These are phyloP conservation scores for Falco peregrinus DNA, from an alignment of 2,797 vertebrate genomes.

Conservation along the genomic window DNA sequence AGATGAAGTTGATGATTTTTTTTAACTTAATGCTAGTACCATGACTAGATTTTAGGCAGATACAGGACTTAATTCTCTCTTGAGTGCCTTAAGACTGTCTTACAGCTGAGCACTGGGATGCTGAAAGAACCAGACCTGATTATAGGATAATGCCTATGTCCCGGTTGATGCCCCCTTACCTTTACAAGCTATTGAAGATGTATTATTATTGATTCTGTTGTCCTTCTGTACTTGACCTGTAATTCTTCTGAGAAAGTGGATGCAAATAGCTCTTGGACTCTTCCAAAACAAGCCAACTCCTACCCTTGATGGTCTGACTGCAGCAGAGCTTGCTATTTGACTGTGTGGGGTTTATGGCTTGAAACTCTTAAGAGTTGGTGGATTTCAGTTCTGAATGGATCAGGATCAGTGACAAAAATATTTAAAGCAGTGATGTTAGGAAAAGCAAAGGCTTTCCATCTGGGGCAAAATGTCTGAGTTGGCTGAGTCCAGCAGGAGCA, in stretches of 20 bases:
- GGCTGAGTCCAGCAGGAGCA: neutral
- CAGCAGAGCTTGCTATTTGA: neutral
- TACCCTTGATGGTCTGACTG: neutral
- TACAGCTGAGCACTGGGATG: neutral
- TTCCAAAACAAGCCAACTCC: neutral
- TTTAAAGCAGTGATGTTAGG: neutral
- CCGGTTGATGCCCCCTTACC: neutral
- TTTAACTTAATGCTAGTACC: neutral
- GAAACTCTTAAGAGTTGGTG: neutral
- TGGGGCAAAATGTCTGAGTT: neutral
- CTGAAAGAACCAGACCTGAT: neutral
- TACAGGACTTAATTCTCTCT: neutral
- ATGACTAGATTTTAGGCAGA: neutral
- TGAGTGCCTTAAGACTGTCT: accelerated
- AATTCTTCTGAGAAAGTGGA: neutral
- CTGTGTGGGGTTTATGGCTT: neutral
- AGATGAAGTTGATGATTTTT: neutral
- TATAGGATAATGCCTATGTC: neutral
- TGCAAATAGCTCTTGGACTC: neutral
- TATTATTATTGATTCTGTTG: neutral
- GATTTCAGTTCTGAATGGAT: neutral
- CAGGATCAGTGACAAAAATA: neutral
- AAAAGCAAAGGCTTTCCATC: neutral
- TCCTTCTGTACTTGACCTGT: neutral
- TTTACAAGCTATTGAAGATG: neutral